Evolutionary conservation across 2,113 vertebrate genomes (phyloP).

Genomic region (Pelobates fuscus): DNA sequence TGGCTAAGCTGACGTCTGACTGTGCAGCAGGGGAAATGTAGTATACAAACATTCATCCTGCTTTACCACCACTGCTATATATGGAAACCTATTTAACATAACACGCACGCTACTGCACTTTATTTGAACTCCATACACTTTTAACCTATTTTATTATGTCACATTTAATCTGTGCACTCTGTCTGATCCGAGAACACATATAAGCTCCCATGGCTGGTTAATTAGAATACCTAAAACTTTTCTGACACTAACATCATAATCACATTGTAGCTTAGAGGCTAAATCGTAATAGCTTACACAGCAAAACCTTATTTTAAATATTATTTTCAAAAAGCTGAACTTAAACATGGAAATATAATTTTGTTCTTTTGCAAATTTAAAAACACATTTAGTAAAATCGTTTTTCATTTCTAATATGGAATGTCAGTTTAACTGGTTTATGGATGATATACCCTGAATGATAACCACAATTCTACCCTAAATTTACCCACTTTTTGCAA

Average conservation of each 20-base stretch:
- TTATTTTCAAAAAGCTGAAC: neutral
- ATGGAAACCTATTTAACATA: too few species aligned
- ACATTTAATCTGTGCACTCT: slow-evolving; percentile 15
- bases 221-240: slow-evolving; percentile 24
- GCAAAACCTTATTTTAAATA: neutral
- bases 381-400: too few species aligned
- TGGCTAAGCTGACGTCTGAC: too few species aligned
- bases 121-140: slow-evolving; percentile 8
- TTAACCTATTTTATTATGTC: neutral
- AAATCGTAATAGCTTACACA: neutral
- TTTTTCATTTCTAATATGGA: too few species aligned
- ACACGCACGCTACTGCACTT: neutral
- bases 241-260: slow-evolving; percentile 15
- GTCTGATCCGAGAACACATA: neutral
- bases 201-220: slow-evolving; percentile 11
- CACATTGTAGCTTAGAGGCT: slow-evolving; percentile 10
- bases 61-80: neutral
- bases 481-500: too few species aligned
- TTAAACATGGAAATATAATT: neutral
- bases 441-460: too few species aligned
- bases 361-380: neutral
- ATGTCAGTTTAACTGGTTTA: too few species aligned
- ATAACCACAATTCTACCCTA: too few species aligned
- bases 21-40: too few species aligned
- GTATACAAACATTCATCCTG: neutral